Evolutionary conservation across 2,888 invertebrate genomes (phyloP).

Genomic region (Melanotus villosus): DNA sequence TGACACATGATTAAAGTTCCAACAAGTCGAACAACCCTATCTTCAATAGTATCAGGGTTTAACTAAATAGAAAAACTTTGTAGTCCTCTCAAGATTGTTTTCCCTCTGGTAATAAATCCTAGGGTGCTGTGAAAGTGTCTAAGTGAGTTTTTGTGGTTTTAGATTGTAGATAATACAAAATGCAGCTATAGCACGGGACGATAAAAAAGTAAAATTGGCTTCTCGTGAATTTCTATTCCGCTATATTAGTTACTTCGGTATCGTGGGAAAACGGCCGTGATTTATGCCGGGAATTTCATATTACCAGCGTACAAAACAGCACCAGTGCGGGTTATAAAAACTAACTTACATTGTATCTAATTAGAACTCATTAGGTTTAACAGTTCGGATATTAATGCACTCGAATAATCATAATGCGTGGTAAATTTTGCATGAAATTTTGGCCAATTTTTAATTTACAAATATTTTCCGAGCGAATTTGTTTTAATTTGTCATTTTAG

Average conservation of each 20-base stretch:
- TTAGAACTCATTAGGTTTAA: slow-evolving; percentile 2
- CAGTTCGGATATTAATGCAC: neutral
- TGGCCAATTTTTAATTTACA: no score
- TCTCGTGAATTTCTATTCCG: neutral
- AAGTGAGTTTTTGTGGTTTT: slow-evolving; percentile 27
- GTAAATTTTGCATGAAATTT: no score
- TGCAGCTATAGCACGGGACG: neutral
- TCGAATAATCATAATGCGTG: no score
- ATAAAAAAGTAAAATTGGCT: slow-evolving; percentile 16
- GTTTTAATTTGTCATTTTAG: no score
- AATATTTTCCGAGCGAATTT: no score
- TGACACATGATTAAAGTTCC: slow-evolving; percentile 22
- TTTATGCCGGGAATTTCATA: slow-evolving; percentile 6
- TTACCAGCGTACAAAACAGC: neutral
- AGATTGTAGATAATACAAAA: slow-evolving; percentile 27
- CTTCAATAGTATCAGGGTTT: slow-evolving; percentile 27
- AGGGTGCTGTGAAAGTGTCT: slow-evolving; percentile 33
- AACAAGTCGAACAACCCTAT: slow-evolving; percentile 27
- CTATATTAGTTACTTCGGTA: neutral
- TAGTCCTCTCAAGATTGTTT: slow-evolving; percentile 29
- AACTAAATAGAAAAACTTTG: slow-evolving; percentile 39
- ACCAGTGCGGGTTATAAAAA: neutral
- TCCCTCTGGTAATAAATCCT: slow-evolving; percentile 37
- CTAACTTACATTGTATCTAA: slow-evolving; percentile 1
- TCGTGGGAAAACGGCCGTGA: slow-evolving; percentile 12